phyloP scores from a whole-genome alignment of 2,113 vertebrate species.

The Hyperopisus bebe region DNA sequence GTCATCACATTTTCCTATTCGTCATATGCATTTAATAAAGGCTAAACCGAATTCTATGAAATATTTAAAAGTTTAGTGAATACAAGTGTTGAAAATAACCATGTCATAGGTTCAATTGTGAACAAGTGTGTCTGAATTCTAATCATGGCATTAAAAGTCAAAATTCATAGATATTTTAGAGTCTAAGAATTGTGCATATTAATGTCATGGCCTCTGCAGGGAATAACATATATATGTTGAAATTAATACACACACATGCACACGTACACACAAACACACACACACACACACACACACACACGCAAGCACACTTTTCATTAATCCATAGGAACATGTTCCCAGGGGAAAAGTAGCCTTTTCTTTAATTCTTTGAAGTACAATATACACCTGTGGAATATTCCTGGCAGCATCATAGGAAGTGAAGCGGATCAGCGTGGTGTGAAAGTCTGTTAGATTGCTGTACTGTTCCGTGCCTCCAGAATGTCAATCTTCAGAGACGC shows the following conservation, averaged over 20 bases:
- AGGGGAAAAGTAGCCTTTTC: not conserved
- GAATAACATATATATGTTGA: not conserved
- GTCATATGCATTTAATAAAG: not conserved
- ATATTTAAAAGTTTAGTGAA: no score
- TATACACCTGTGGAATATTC: not conserved
- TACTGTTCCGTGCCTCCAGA: not conserved
- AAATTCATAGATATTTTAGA: not conserved
- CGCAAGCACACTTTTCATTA: not conserved
- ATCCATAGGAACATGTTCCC: not conserved
- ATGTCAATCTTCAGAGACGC: not conserved
- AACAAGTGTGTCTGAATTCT: not conserved
- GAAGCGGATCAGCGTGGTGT: no score
- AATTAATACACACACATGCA: not conserved
- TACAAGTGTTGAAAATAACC: not conserved
- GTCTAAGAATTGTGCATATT: not conserved
- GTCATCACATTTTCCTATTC: not conserved
- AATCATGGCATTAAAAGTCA: not conserved
- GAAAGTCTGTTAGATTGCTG: not conserved
- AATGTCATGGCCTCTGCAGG: not conserved
- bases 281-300: not conserved
- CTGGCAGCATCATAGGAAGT: not conserved
- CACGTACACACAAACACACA: no score
- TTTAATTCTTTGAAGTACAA: not conserved
- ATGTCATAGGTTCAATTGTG: not conserved
- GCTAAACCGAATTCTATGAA: not conserved